Evolutionary conservation across 1,140 invertebrate genomes (phyloP).

Genomic region (Asobara japonica): DNA sequence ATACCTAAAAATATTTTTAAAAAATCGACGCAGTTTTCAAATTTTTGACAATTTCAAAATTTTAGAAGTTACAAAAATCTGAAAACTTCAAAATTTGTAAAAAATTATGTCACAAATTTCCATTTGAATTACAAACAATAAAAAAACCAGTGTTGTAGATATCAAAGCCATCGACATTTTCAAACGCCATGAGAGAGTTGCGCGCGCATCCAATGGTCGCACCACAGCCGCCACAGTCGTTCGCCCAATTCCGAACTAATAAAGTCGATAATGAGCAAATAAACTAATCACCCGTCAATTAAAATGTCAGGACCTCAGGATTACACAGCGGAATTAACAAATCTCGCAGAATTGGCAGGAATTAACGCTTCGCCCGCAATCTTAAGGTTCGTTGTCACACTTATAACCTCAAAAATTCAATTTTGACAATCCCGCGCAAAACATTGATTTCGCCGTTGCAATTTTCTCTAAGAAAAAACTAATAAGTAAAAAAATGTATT

Average conservation of each 20-base stretch:
- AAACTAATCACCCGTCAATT: neutral
- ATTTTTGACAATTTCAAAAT: no score
- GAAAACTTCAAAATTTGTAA: no score
- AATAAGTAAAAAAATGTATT: neutral
- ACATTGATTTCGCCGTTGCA: neutral
- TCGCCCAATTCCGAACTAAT: neutral
- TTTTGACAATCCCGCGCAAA: neutral
- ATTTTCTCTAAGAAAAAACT: neutral
- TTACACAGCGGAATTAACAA: conserved; percentile 45
- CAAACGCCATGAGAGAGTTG: no score
- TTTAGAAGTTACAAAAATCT: no score
- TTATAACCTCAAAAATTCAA: conserved; percentile 18
- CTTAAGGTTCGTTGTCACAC: conserved; percentile 41
- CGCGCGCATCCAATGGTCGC: no score
- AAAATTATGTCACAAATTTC: no score
- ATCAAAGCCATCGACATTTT: no score
- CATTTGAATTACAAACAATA: neutral
- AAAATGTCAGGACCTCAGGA: conserved; percentile 47
- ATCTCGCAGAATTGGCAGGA: conserved; percentile 51
- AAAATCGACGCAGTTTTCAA: no score
- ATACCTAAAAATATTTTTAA: no score
- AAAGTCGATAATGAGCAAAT: neutral
- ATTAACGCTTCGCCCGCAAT: conserved; percentile 46
- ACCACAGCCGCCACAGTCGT: no score
- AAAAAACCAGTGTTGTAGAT: no score